Base-by-base conservation (phyloP, 1,140 invertebrate genomes). In the Drosophila burlai region DNA sequence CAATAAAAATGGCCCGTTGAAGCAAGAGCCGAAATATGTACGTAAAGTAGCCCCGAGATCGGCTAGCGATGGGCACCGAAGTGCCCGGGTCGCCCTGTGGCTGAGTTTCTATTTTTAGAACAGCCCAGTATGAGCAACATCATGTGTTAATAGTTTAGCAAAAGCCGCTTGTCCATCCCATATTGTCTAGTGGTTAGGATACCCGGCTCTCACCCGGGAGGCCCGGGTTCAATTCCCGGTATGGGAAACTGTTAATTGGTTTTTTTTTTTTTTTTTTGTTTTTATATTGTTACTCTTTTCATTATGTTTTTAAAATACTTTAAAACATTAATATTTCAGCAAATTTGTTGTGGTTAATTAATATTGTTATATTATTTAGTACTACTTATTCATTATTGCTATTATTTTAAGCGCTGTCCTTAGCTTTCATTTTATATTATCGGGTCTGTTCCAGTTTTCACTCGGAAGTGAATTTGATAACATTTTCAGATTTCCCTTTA, bases 141-240 rank as follows among this genome's bases (percentile, higher is more conserved):
- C 21, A 18, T 34, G 15, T 34, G 29, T 24, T 63, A 9, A 10
- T 18, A 24, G 38, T 63, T 63, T 45, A 16, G 16, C 18, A 21
- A 0, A 0, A 0, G 0, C 0, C 0, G 4, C 0, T 26, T 18
- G 16, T 45, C 21, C 18, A 26, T 94, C 93, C 94, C 94, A 94
- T 95, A 94, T 95, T 94, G 94, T 95, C 95, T 96, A 96, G 96
- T 96, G 96, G 96, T 95, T 96, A 96, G 96, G 95, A 96, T 96
- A 96, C 94, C 95, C 96, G 95, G 96, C 95, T 96, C 95, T 96
- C 96, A 96, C 96, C 96, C 95, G 95, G 95, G 95, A 96, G 49
- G 49, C 96, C 95, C 95, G 96, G 95, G 96, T 96, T 96, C 96
- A 95, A 96, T 96, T 96, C 96, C 96, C 95, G 95, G 96, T 95